Percentiles rank a stretch among this genome's conserved stretches.
Conservation (phyloP, 2,888 invertebrate genomes). For the Xestia xanthographa region DNA sequence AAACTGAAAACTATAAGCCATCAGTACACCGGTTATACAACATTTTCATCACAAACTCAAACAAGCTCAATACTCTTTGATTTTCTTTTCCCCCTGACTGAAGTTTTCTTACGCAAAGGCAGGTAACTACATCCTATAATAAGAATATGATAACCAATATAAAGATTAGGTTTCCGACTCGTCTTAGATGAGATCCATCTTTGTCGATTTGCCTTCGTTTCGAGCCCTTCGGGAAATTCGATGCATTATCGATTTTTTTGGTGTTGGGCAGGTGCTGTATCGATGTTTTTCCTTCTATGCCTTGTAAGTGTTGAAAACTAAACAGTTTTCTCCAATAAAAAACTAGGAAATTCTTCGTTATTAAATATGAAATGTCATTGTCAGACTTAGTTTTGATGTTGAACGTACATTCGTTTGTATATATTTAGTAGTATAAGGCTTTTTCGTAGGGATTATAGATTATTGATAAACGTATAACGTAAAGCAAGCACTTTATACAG, state of each 20-base stretch:
- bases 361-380: not conserved
- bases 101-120: conserved; percentile 6
- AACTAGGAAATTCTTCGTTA: not conserved
- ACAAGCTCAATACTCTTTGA: conserved; percentile 14
- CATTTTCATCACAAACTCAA: not conserved
- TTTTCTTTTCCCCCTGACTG: conserved; percentile 20
- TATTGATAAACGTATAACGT: not conserved
- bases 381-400: not conserved
- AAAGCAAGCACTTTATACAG: not conserved
- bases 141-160: conserved; percentile 62
- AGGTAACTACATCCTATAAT: conserved; percentile 23
- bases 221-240: conserved; percentile 80
- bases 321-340: not conserved
- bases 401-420: not conserved
- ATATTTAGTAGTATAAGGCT: not conserved
- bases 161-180: conserved; percentile 64
- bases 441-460: not conserved
- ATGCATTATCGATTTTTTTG: conserved; percentile 75
- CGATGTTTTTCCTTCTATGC: conserved; percentile 28
- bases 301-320: not conserved
- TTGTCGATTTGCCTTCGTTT: conserved; percentile 70
- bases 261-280: conserved; percentile 8
- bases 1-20: not conserved
- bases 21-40: not conserved
- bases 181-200: conserved; percentile 75